Evolutionary conservation across 1,140 invertebrate genomes (phyloP).

Genomic region (Drosophila rhopaloa): DNA sequence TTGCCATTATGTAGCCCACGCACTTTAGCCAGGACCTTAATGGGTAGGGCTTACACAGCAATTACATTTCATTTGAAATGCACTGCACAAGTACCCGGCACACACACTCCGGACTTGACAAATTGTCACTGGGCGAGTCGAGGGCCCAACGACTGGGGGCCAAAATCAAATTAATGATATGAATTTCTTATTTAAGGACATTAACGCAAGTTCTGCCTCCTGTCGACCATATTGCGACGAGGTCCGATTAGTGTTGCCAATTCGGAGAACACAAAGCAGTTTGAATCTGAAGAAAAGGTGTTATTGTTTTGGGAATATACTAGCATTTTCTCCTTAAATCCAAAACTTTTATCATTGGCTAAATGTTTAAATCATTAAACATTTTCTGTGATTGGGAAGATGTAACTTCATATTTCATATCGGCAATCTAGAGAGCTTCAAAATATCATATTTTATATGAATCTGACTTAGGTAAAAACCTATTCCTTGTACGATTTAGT

Average conservation of each 20-base stretch:
- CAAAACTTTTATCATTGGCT: too few species aligned
- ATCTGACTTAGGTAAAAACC: too few species aligned
- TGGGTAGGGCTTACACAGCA: constrained; percentile 48
- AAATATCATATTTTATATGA: too few species aligned
- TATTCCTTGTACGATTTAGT: too few species aligned
- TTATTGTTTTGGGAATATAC: neutral
- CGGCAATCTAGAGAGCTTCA: too few species aligned
- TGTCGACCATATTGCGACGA: constrained; percentile 4
- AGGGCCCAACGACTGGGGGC: neutral
- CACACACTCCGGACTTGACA: constrained; percentile 36
- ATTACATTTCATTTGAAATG: constrained; percentile 69
- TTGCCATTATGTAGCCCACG: constrained; percentile 36
- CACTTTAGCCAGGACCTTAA: constrained; percentile 31
- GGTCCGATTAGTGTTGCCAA: constrained; percentile 1
- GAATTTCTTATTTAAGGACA: constrained; percentile 71
- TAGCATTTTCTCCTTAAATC: too few species aligned
- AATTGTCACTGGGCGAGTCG: constrained; percentile 30
- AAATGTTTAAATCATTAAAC: too few species aligned
- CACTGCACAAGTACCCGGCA: constrained; percentile 23
- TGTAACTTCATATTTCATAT: too few species aligned
- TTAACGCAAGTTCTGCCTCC: constrained; percentile 44
- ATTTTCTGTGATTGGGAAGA: too few species aligned
- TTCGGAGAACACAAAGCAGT: too few species aligned
- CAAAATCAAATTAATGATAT: constrained; percentile 77
- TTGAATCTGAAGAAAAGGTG: neutral